phyloP scores from a whole-genome alignment of 2,888 invertebrate species.

The Lamellibrachia satsuma region DNA sequence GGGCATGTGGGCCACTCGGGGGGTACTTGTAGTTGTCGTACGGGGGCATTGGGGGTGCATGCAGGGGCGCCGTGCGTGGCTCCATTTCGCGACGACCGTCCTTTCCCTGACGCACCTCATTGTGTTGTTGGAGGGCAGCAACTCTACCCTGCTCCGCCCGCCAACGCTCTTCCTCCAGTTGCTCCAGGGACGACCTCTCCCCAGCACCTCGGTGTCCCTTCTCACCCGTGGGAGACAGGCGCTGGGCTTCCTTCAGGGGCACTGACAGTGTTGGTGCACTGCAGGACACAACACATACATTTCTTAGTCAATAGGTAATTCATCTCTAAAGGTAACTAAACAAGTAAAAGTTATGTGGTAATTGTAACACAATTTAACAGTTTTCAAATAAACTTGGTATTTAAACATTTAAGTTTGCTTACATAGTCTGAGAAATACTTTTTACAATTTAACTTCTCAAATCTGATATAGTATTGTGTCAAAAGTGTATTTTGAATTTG shows the following conservation, averaged over 20 bases:
- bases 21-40: conserved; percentile 13
- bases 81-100: background rate
- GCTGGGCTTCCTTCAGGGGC: background rate
- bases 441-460: too few species aligned
- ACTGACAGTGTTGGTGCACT: background rate
- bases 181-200: background rate
- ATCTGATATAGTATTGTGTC: too few species aligned
- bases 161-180: background rate
- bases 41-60: background rate
- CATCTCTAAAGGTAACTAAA: too few species aligned
- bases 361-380: too few species aligned
- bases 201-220: background rate
- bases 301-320: too few species aligned
- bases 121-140: background rate
- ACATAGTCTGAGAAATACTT: too few species aligned
- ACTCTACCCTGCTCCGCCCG: background rate
- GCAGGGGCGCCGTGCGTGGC: background rate
- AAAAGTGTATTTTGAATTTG: too few species aligned
- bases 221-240: background rate
- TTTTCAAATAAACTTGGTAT: too few species aligned
- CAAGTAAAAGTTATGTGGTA: too few species aligned
- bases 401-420: too few species aligned
- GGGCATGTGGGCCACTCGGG: background rate
- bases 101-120: background rate
- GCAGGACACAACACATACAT: background rate